Conservation (phyloP, 2,888 invertebrate species). For the Latheticus oryzae region DNA sequence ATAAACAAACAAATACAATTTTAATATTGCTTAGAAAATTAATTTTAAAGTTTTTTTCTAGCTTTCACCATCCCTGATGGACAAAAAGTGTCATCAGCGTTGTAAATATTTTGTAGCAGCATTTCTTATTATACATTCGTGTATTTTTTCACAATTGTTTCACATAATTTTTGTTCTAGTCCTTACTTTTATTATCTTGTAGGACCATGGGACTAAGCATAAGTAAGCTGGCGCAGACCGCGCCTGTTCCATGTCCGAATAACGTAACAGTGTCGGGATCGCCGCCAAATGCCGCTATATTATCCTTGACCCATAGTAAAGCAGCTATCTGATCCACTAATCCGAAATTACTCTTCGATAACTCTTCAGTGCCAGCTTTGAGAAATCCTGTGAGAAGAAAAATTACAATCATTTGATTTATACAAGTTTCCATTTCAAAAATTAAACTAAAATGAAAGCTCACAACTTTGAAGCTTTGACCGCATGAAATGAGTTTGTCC, state of each 20-base stretch:
- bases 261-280: slow-evolving; percentile 89
- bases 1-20: no score
- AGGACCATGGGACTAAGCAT: slow-evolving; percentile 90
- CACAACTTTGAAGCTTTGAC: neutral
- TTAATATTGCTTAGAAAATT: no score
- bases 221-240: slow-evolving; percentile 91
- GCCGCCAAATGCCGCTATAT: slow-evolving; percentile 91
- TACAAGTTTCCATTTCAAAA: slow-evolving; percentile 6
- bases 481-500: slow-evolving; percentile 40
- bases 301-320: slow-evolving; percentile 93
- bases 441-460: slow-evolving; percentile 17
- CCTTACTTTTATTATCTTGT: slow-evolving; percentile 61
- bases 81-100: no score
- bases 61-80: no score
- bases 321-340: slow-evolving; percentile 95
- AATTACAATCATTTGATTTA: slow-evolving; percentile 18
- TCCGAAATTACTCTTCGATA: slow-evolving; percentile 89
- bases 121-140: no score
- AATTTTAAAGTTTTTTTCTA: no score
- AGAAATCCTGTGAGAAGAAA: slow-evolving; percentile 74
- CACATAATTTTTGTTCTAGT: neutral
- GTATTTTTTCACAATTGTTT: neutral
- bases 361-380: slow-evolving; percentile 80
- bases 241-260: slow-evolving; percentile 96
- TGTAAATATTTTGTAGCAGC: no score